Evolutionary conservation across 1,140 invertebrate genomes (phyloP).

Genomic region (Capitella teleta): DNA sequence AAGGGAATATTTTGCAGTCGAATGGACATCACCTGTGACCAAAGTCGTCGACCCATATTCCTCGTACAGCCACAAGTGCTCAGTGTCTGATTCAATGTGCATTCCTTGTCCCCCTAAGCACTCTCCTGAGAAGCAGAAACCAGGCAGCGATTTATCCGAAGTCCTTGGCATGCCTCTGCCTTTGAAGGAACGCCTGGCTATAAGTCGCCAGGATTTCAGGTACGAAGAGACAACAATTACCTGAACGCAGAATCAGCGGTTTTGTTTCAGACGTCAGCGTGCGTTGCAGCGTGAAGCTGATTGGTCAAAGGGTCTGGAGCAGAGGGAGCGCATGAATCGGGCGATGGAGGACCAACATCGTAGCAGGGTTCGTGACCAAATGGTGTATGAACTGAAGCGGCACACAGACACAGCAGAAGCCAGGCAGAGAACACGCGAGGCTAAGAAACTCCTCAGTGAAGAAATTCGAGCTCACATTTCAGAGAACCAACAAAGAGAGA

Average conservation of each 20-base stretch:
- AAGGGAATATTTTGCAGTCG: conserved; percentile 16
- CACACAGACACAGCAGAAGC: conserved; percentile 24
- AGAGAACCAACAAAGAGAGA: conserved; percentile 19
- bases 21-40: conserved; percentile 28
- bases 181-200: not conserved
- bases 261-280: not conserved
- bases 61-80: conserved; percentile 19
- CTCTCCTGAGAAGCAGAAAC: not conserved
- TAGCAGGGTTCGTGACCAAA: conserved; percentile 22
- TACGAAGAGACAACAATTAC: not conserved
- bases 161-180: not conserved
- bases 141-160: not conserved
- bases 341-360: conserved; percentile 32
- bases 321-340: conserved; percentile 23
- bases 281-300: not conserved
- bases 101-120: conserved; percentile 19
- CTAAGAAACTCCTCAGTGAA: conserved; percentile 27
- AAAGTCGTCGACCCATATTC: conserved; percentile 28
- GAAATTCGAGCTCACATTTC: conserved; percentile 24
- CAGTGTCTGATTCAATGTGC: conserved; percentile 20
- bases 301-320: conserved; percentile 16
- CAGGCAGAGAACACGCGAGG: conserved; percentile 18
- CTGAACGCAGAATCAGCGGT: not conserved
- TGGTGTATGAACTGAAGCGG: conserved; percentile 20
- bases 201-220: not conserved